Percentiles rank a stretch among this genome's conserved stretches.
These are phyloP conservation scores for Neopipo cinnamomea DNA, from an alignment of 2,113 vertebrate genomes.

Conservation along the genomic window DNA sequence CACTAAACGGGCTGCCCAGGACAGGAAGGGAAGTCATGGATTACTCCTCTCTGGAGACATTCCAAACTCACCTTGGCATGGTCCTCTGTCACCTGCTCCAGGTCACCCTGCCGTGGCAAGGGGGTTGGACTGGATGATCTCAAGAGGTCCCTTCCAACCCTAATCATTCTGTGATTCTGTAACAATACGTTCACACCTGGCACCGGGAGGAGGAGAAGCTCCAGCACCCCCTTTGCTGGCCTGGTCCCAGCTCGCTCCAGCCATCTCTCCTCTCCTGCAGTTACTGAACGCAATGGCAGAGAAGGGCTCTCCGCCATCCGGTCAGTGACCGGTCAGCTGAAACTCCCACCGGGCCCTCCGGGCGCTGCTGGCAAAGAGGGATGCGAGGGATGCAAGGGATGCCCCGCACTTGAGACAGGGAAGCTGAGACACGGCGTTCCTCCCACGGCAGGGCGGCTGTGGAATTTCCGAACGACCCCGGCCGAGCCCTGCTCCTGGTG, in stretches of 20 bases:
- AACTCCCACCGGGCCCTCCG: not conserved
- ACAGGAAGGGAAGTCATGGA: no score
- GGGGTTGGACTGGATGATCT: not conserved
- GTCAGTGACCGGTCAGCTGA: fast-evolving
- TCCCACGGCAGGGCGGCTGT: fast-evolving
- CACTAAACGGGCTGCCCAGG: not conserved
- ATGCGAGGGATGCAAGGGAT: no score
- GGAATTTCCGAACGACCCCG: fast-evolving
- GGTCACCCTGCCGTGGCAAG: not conserved
- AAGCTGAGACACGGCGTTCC: fast-evolving
- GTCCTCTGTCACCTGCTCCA: not conserved
- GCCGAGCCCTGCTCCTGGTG: fast-evolving
- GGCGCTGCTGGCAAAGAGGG: fast-evolving
- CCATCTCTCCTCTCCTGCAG: not conserved
- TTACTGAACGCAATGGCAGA: not conserved
- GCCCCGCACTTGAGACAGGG: fast-evolving
- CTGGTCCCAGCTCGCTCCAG: not conserved
- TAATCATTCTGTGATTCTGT: not conserved
- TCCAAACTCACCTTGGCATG: fast-evolving
- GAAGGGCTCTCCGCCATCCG: not conserved
- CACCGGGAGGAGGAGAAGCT: fast-evolving
- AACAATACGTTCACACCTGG: no score
- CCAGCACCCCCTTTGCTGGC: not conserved
- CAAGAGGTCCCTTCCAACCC: not conserved
- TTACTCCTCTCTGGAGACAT: not conserved